phyloP scores from a whole-genome alignment of 2,888 invertebrate genomes.

The Dicyrtomina minuta region DNA sequence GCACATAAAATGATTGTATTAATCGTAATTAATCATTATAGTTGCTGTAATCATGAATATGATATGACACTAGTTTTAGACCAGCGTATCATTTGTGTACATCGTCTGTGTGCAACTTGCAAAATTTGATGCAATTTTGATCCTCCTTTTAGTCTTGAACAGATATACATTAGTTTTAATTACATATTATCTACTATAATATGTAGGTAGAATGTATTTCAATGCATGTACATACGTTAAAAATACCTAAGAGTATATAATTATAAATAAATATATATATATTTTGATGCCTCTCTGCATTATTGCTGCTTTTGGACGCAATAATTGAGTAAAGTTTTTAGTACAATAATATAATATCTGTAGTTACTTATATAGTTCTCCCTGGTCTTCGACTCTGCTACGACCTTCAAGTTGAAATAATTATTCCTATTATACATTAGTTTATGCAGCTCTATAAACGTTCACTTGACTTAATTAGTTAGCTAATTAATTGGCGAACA shows the following conservation, averaged over 20 bases:
- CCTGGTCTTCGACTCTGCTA: neutral
- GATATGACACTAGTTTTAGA: too few relatives aligned
- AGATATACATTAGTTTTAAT: too few relatives aligned
- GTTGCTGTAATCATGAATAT: too few relatives aligned
- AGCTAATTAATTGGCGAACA: too few relatives aligned
- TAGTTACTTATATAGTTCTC: neutral
- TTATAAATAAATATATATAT: neutral
- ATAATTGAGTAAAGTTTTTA: neutral
- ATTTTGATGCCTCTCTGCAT: neutral
- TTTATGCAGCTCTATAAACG: neutral
- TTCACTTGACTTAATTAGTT: too few relatives aligned
- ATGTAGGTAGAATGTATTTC: neutral
- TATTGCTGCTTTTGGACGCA: neutral
- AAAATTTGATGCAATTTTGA: neutral
- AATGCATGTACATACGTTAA: neutral
- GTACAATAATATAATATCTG: constrained; percentile 9
- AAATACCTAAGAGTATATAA: too few relatives aligned
- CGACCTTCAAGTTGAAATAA: neutral
- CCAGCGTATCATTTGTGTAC: too few relatives aligned
- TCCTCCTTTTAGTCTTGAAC: neutral
- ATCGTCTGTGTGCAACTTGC: too few relatives aligned
- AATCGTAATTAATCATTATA: too few relatives aligned
- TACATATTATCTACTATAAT: too few relatives aligned
- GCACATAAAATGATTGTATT: too few relatives aligned
- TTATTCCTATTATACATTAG: neutral